Evolutionary conservation across 2,797 vertebrate species (phyloP).

Genomic region (Labroides dimidiatus): DNA sequence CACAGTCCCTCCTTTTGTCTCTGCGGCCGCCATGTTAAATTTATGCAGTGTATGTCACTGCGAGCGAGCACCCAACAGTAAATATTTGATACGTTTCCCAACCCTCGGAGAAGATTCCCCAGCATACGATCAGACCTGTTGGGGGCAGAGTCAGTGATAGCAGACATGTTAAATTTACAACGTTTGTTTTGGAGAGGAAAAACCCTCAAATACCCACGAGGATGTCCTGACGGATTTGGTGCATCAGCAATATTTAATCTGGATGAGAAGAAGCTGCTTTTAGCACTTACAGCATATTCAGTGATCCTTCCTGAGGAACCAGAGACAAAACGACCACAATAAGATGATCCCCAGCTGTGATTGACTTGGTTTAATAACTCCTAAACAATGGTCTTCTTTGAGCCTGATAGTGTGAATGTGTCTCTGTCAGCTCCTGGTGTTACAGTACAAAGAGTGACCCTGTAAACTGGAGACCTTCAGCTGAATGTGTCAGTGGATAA

Average conservation of each 20-base stretch:
- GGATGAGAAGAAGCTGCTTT: neutral
- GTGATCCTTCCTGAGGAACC: neutral
- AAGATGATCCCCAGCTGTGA: no score
- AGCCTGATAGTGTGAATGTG: no score
- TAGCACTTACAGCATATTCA: neutral
- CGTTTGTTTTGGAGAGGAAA: constrained; percentile 66
- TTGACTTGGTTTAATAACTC: no score
- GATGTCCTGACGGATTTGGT: constrained; percentile 40
- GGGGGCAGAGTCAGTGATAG: constrained; percentile 34
- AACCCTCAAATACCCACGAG: constrained; percentile 32
- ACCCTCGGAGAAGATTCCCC: constrained; percentile 52
- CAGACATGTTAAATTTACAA: constrained; percentile 71
- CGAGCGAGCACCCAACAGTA: constrained; percentile 64
- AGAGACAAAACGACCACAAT: neutral
- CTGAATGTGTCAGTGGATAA: no score
- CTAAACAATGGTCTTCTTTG: no score
- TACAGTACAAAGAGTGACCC: no score
- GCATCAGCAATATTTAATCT: neutral
- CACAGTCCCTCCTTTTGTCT: constrained; percentile 61
- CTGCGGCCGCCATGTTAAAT: constrained; percentile 74
- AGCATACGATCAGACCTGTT: constrained; percentile 61
- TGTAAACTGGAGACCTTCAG: no score
- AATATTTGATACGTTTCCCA: constrained; percentile 79
- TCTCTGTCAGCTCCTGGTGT: no score
- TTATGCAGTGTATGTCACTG: constrained; percentile 71